Percentiles rank a stretch among this genome's conserved stretches.
Conservation (phyloP, 2,888 invertebrate species). For the Cantharis flavilabris region DNA sequence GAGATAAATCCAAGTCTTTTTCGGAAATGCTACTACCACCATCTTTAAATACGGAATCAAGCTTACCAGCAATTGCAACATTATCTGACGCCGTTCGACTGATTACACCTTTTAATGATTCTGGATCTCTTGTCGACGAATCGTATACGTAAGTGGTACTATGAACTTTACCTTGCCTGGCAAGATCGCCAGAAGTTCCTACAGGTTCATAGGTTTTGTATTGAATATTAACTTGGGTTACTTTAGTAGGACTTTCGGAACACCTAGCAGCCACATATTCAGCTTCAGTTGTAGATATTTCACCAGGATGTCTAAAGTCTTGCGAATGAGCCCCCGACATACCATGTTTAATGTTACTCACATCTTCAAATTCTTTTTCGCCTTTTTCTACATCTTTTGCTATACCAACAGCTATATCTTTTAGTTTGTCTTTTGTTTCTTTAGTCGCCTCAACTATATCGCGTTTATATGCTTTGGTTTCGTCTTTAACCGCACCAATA, state of each 20-base stretch:
- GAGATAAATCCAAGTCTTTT: slow-evolving; percentile 21
- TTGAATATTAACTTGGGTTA: background rate
- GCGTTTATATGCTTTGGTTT: background rate
- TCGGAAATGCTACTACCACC: slow-evolving; percentile 10
- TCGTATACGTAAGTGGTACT: background rate
- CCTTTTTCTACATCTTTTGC: background rate
- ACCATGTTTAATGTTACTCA: background rate
- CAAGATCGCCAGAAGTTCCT: background rate
- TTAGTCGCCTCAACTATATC: background rate
- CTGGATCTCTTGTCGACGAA: background rate
- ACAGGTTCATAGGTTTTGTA: background rate
- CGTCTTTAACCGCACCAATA: background rate
- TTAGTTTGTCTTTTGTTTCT: background rate
- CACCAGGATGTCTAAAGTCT: background rate
- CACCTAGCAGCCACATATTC: background rate
- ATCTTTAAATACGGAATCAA: background rate
- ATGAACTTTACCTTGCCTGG: background rate
- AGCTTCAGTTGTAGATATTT: background rate
- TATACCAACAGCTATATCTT: slow-evolving; percentile 2
- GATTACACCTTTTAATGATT: slow-evolving; percentile 7
- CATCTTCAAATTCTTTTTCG: background rate
- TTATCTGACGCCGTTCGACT: slow-evolving; percentile 22
- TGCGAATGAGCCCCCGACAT: background rate
- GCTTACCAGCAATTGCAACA: slow-evolving; percentile 8
- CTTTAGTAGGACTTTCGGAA: background rate